A percentile compares a stretch with the other conserved stretches of the same genome.
These are phyloP conservation scores for Rhynchonycteris naso DNA, from an alignment of 2,797 vertebrate species.

Conservation along the genomic window DNA sequence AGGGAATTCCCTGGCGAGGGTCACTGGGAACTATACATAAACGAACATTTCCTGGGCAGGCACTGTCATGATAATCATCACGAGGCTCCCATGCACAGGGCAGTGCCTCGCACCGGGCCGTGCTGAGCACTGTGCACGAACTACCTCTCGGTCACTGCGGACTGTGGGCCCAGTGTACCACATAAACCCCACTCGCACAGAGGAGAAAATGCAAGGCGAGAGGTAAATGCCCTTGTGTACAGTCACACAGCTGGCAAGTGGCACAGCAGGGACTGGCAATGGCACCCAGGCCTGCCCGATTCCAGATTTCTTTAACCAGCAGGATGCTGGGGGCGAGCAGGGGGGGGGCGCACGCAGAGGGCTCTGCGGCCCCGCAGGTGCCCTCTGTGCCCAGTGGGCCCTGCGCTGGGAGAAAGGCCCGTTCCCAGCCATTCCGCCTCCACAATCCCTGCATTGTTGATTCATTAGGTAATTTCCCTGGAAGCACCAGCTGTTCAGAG, in stretches of 20 bases:
- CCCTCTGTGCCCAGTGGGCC: constrained; percentile 79
- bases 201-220: background rate
- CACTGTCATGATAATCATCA: background rate
- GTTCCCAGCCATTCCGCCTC: constrained; percentile 85
- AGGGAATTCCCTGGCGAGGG: background rate
- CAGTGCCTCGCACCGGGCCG: accelerated
- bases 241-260: background rate
- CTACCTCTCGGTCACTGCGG: background rate
- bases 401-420: constrained; percentile 78
- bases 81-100: background rate
- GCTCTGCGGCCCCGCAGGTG: constrained; percentile 34
- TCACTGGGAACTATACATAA: background rate
- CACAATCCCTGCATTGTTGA: constrained; percentile 88
- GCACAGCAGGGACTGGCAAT: background rate
- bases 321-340: background rate
- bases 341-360: background rate
- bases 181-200: background rate
- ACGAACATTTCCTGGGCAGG: background rate
- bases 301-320: background rate
- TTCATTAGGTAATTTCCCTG: constrained; percentile 91
- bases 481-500: constrained; percentile 96
- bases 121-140: accelerated
- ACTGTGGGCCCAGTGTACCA: background rate
- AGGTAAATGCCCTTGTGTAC: background rate
- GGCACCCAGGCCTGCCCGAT: background rate